Conservation (phyloP, 2,888 invertebrate genomes). For the Limnephilus rhombicus region DNA sequence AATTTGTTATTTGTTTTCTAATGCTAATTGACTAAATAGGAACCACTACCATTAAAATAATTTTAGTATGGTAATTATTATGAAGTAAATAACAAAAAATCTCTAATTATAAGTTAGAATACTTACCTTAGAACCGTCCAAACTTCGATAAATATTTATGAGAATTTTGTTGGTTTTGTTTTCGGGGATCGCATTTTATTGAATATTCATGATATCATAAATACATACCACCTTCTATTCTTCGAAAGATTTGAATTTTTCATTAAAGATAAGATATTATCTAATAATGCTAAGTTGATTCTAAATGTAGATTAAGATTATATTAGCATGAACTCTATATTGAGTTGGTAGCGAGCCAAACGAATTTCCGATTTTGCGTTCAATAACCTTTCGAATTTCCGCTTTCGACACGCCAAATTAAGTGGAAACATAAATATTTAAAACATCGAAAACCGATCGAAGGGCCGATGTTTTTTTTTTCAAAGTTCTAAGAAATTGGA, state of each 20-base stretch:
- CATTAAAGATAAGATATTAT: neutral
- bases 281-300: neutral
- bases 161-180: neutral
- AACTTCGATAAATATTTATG: neutral
- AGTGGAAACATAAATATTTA: neutral
- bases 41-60: neutral
- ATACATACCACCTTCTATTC: neutral
- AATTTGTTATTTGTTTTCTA: neutral
- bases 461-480: neutral
- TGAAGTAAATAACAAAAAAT: neutral
- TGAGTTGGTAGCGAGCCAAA: slow-evolving; percentile 11
- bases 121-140: too few relatives aligned
- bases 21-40: neutral
- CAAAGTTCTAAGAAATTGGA: neutral
- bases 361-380: neutral
- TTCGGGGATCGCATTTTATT: neutral
- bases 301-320: neutral
- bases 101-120: too few relatives aligned
- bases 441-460: neutral
- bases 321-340: neutral
- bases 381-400: neutral
- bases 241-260: neutral
- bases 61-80: neutral
- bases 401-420: neutral
- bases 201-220: neutral